Evolutionary conservation across 2,888 invertebrate species (phyloP), one percentile per base, ranked within the genome.

Genomic region (Elgonia sp.): DNA sequence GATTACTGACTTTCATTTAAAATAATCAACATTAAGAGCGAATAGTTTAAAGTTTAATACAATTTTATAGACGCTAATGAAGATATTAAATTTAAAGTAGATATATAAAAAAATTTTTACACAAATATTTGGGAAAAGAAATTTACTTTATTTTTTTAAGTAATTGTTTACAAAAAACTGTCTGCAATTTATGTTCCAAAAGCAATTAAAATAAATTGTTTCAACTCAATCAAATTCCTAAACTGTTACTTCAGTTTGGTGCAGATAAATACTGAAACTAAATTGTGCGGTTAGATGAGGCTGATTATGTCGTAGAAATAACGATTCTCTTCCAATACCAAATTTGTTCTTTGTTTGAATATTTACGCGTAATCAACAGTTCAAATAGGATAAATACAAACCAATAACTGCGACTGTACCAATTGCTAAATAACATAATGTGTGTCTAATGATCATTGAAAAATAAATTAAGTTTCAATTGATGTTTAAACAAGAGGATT

Each of bases 371-470:
- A 75, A 75, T 46, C 46, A 60, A 72, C 73, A 46, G 20, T 60
- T 40, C 69, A 50, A 7, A 53, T 55, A 10, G 37, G 12, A 39
- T 39, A 53, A 3, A 73, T 57, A 65, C 67, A 39, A 67, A 55
- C 3, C 65, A 77, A 67, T 77, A 18, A 76, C 60, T n/a, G 40
- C n/a, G 72, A 46, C 53, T 73, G 80, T 60, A 21, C 29, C 67
- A 73, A 80, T 39, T 42, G 73, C 55, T 67, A 85, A 85, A 80
- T 85, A 85, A 85, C 72, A 77, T 79, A 85, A 79, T 80, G 73
- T 37, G 50, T 20, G 42, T 73, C 50, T 67, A 73, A 85, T 73
- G 80, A 85, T 65, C 65, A 72, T 42, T 79, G 77, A 60, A 73
- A 79, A 50, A 46, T 46, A 60, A 70, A 40, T 42, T 72, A 55